Evolutionary conservation across 2,888 invertebrate genomes (phyloP).

Genomic region (Neoitamus cyanurus): DNA sequence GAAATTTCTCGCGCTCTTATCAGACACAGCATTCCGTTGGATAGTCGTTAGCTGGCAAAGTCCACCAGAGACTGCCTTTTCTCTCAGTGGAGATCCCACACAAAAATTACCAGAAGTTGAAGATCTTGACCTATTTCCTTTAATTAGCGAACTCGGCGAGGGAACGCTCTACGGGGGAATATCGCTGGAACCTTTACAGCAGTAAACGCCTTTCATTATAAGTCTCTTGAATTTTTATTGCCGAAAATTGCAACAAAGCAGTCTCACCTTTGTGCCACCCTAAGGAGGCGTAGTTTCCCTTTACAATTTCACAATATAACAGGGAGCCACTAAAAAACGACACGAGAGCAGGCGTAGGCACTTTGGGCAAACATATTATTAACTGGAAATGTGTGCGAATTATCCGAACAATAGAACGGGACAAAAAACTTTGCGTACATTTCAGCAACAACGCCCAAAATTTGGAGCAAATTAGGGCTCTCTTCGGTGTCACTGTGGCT

Average conservation of each 20-base stretch:
- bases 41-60: neutral
- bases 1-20: neutral
- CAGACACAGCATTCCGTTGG: neutral
- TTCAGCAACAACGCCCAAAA: neutral
- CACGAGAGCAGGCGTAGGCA: neutral
- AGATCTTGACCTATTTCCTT: slow-evolving; percentile 18
- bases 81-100: neutral
- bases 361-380: neutral
- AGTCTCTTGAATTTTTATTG: neutral
- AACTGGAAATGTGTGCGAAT: neutral
- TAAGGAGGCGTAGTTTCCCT: neutral
- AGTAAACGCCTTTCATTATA: neutral
- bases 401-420: neutral
- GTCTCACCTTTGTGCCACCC: neutral
- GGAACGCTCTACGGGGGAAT: neutral
- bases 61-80: neutral
- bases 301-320: neutral
- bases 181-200: neutral
- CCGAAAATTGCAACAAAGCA: neutral
- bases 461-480: slow-evolving; percentile 4
- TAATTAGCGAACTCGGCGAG: neutral
- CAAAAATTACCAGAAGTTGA: neutral
- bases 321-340: neutral
- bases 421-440: neutral
- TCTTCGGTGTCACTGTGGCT: slow-evolving; percentile 7